A percentile compares a stretch with the other conserved stretches of the same genome.
Conservation (phyloP, 2,888 invertebrate genomes). For the Invenusta paracnida region DNA sequence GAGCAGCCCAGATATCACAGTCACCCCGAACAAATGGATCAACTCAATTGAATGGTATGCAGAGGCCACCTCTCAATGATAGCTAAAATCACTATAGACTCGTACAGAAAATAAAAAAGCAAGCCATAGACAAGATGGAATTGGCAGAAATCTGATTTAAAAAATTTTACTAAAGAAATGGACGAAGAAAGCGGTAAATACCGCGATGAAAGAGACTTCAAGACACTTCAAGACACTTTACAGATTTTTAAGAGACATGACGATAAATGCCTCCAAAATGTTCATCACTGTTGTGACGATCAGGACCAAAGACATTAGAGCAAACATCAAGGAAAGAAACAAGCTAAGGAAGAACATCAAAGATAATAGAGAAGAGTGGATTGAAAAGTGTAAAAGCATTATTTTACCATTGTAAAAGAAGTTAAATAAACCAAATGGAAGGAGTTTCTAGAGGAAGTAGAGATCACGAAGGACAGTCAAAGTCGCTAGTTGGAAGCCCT, state of each 20-base stretch:
- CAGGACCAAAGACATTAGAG: background rate
- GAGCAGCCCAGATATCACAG: background rate
- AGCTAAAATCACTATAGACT: too few species aligned
- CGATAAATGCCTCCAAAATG: background rate
- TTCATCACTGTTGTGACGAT: background rate
- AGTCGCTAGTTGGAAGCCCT: too few species aligned
- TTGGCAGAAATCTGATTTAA: background rate
- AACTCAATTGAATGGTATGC: background rate
- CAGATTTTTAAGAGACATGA: background rate
- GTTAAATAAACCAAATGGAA: too few species aligned
- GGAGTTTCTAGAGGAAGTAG: too few species aligned
- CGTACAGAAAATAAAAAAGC: background rate
- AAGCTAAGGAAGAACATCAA: too few species aligned
- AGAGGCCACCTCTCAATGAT: background rate
- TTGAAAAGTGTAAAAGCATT: too few species aligned
- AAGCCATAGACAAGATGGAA: background rate
- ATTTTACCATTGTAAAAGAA: too few species aligned
- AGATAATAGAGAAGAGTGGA: too few species aligned
- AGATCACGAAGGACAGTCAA: too few species aligned
- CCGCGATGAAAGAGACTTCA: background rate
- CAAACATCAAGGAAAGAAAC: background rate
- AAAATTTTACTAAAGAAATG: background rate
- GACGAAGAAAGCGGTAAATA: background rate
- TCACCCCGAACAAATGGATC: background rate
- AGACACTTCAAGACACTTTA: background rate